Evolutionary conservation across 2,797 vertebrate genomes (phyloP).

Genomic region (Lepilemur septentrionalis): DNA sequence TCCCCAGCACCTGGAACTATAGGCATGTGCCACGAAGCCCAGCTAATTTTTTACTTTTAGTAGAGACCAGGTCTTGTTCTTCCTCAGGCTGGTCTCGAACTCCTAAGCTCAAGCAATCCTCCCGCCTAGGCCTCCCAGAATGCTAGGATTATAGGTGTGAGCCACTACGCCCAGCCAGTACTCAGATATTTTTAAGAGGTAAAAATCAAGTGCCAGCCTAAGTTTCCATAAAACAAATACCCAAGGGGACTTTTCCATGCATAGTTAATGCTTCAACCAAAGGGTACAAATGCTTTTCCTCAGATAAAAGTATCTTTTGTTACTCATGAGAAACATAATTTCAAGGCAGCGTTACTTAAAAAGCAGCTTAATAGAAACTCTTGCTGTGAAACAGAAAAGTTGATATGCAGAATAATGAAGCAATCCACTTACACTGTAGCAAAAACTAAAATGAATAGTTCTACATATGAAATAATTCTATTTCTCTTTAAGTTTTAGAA

Average conservation of each 20-base stretch:
- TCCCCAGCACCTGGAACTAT: no score
- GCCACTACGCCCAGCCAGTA: no score
- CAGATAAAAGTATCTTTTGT: slow-evolving; percentile 15
- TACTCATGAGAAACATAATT: slow-evolving; percentile 39
- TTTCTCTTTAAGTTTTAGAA: slow-evolving; percentile 15
- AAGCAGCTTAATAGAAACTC: slow-evolving; percentile 1
- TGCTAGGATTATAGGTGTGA: no score
- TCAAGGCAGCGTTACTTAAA: slow-evolving; percentile 21
- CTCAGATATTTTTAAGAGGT: neutral
- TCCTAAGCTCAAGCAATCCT: no score
- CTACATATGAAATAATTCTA: slow-evolving; percentile 24
- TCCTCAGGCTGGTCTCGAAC: no score
- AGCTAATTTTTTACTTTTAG: no score
- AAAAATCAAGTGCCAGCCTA: neutral
- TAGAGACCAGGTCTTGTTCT: no score
- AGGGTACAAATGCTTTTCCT: slow-evolving; percentile 9
- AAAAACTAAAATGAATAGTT: slow-evolving; percentile 40
- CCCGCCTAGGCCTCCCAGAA: no score
- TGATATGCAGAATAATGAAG: slow-evolving; percentile 50
- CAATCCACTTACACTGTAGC: neutral
- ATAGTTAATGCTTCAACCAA: neutral
- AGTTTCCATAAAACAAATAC: neutral
- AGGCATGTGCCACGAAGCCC: no score
- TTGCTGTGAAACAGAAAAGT: slow-evolving; percentile 41
- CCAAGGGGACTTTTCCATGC: neutral